Percentiles rank a stretch among this genome's conserved stretches.
These are phyloP conservation scores for Caenorhabditis uteleia DNA, from an alignment of 2,888 invertebrate genomes.

Conservation along the genomic window DNA sequence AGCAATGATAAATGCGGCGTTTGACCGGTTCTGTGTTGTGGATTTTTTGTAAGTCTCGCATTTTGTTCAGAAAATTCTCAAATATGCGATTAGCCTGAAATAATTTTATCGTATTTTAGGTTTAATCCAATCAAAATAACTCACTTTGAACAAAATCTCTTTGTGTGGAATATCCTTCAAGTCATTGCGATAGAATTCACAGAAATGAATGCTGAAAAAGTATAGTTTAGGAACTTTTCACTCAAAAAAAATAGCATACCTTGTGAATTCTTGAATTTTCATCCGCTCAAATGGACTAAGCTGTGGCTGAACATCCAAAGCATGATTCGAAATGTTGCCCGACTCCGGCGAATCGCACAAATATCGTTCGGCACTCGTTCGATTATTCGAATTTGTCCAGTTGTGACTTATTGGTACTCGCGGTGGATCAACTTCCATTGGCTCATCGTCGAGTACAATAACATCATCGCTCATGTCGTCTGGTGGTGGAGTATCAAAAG, in stretches of 20 bases:
- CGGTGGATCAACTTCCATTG: too few relatives aligned
- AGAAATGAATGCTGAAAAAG: constrained; percentile 37
- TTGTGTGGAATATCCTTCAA: constrained; percentile 12
- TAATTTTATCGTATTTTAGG: too few relatives aligned
- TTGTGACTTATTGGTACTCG: too few relatives aligned
- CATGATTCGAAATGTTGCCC: too few relatives aligned
- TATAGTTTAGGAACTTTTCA: not conserved
- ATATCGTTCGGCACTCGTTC: too few relatives aligned
- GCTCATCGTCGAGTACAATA: too few relatives aligned
- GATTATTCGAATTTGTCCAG: too few relatives aligned
- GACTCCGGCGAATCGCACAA: too few relatives aligned
- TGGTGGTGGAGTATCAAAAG: too few relatives aligned
- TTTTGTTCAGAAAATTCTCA: constrained; percentile 13
- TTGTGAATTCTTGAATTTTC: constrained; percentile 2
- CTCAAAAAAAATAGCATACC: not conserved
- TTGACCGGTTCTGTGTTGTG: constrained; percentile 19
- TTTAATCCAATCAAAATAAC: not conserved
- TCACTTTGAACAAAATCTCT: constrained; percentile 40
- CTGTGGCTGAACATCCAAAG: constrained; percentile 6
- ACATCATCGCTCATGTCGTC: too few relatives aligned
- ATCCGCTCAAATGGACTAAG: not conserved
- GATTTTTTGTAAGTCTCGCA: constrained; percentile 5
- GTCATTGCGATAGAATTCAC: constrained; percentile 20
- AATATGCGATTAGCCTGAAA: constrained; percentile 4
- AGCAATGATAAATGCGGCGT: constrained; percentile 74